Evolutionary conservation across 2,888 invertebrate genomes (phyloP).

Genomic region (Calliopum simillimum): DNA sequence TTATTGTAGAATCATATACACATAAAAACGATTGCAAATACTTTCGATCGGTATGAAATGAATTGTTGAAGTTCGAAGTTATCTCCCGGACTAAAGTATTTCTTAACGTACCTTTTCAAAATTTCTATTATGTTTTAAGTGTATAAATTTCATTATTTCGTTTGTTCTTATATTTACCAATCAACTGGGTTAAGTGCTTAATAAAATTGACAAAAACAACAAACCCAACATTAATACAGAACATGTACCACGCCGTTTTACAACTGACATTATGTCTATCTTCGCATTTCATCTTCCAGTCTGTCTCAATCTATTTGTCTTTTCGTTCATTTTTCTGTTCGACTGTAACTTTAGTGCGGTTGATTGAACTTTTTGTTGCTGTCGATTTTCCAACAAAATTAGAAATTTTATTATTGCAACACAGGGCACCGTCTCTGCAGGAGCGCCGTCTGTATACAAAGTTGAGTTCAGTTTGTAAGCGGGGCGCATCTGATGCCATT

Average conservation of each 20-base stretch:
- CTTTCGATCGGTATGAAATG: no score
- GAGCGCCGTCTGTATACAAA: no score
- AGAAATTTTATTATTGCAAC: not conserved
- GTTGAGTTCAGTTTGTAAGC: not conserved
- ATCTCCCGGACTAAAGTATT: no score
- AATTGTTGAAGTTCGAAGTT: no score
- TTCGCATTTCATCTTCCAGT: not conserved
- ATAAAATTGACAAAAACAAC: slow-evolving; percentile 13
- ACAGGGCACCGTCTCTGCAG: no score
- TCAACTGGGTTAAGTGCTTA: slow-evolving; percentile 14
- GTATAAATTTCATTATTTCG: no score
- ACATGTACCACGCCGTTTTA: not conserved
- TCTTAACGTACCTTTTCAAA: no score
- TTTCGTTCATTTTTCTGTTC: not conserved
- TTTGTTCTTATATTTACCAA: not conserved
- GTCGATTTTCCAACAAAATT: slow-evolving; percentile 24
- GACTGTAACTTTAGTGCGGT: slow-evolving; percentile 7
- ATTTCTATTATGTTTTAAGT: no score
- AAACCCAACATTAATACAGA: not conserved
- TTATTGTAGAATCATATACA: no score
- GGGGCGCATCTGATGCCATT: no score
- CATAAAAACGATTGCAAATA: no score
- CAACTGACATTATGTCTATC: not conserved
- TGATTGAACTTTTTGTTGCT: slow-evolving; percentile 29
- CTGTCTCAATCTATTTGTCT: not conserved